Conservation (phyloP, 2,113 vertebrate genomes). For the Myrmecobius fasciatus region DNA sequence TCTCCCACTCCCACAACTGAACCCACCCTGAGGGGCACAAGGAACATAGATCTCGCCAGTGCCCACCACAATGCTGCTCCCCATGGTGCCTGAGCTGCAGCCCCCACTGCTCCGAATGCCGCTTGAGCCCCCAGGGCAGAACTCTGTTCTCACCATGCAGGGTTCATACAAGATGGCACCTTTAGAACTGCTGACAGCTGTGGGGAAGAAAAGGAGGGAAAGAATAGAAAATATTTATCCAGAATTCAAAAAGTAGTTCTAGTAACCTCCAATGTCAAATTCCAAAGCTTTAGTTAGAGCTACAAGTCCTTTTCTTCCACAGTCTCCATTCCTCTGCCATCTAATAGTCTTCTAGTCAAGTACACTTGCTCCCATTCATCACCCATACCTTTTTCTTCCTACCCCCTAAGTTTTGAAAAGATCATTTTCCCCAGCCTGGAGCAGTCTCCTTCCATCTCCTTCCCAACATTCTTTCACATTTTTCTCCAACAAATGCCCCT, state of each 20-base stretch:
- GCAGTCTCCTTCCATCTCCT: neutral
- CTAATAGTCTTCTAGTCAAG: neutral
- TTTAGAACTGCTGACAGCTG: constrained; percentile 81
- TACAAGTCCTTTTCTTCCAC: neutral
- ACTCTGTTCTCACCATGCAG: constrained; percentile 60
- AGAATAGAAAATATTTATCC: neutral
- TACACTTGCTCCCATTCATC: neutral
- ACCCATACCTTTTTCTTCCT: neutral
- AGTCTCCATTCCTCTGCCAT: neutral
- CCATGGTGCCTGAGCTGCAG: constrained; percentile 39
- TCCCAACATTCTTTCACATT: neutral
- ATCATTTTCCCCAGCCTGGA: neutral
- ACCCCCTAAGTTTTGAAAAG: neutral
- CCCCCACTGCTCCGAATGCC: constrained; percentile 49
- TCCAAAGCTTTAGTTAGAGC: neutral
- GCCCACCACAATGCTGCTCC: neutral
- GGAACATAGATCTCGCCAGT: constrained; percentile 51
- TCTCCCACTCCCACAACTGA: constrained; percentile 39
- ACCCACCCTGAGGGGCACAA: constrained; percentile 56
- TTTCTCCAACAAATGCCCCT: neutral
- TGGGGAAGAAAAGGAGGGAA: neutral
- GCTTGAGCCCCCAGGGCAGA: constrained; percentile 38
- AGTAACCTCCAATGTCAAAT: neutral
- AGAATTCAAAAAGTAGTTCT: neutral
- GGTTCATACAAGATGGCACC: constrained; percentile 67